A percentile compares a stretch with the other conserved stretches of the same genome.
Conservation (phyloP, 2,113 vertebrate species). For the Panthera uncia region DNA sequence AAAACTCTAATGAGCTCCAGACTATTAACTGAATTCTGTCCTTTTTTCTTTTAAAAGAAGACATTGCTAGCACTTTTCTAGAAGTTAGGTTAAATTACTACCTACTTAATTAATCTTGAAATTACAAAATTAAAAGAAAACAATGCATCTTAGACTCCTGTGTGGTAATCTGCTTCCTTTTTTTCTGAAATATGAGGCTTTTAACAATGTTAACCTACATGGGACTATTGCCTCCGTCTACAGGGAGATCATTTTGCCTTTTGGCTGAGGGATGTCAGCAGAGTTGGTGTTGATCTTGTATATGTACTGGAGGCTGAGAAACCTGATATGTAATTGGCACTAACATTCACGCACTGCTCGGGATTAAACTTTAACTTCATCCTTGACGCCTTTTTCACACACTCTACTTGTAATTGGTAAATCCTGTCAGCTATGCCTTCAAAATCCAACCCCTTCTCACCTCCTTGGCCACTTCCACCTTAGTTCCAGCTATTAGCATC, state of each 20-base stretch:
- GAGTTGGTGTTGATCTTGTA: not conserved
- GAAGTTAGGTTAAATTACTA: not conserved
- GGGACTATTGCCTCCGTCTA: not conserved
- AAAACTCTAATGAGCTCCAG: conserved; percentile 42
- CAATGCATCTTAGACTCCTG: not conserved
- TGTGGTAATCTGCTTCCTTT: not conserved
- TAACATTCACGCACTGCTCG: not conserved
- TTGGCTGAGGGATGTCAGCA: not conserved
- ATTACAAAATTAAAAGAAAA: conserved; percentile 49
- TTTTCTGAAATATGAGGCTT: not conserved
- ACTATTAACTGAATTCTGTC: conserved; percentile 48
- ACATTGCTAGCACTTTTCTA: not conserved
- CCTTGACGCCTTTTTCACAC: not conserved
- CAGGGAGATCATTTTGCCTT: not conserved
- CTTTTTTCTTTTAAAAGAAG: conserved; percentile 36
- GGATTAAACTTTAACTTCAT: conserved; percentile 10
- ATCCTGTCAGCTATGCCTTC: not conserved
- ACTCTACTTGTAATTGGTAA: not conserved
- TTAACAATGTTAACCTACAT: not conserved
- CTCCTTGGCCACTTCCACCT: not conserved
- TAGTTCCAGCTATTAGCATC: not conserved
- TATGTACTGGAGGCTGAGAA: not conserved
- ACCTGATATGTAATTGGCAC: not conserved
- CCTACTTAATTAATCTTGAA: conserved; percentile 11
- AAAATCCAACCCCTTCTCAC: not conserved